Base-by-base conservation (phyloP, 2,113 vertebrate species). In the Xiphophorus hellerii region DNA sequence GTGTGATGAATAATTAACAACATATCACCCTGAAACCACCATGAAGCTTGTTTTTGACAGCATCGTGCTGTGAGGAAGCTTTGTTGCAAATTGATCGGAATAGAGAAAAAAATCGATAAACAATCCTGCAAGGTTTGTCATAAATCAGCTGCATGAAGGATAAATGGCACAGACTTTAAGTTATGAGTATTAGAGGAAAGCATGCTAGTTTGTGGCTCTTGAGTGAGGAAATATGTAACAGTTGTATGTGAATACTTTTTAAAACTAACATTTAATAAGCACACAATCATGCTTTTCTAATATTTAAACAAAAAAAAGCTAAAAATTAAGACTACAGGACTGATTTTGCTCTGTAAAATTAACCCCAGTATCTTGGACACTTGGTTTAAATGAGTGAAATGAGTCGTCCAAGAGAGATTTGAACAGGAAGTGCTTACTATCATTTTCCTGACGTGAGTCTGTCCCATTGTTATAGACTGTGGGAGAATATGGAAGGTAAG, bases 321-420 rank as follows among this genome's bases (percentile, higher is more conserved):
- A 62, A 66, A 84, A 66, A 66, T 42, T 22, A 54, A 77, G 74
- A 67, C 67, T 58, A 81, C 62, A 62, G 77, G 60, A 27, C 73
- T 77, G 65, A 71, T 81, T 60, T 77, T 54, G 69, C 35, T 65
- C 58, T 83, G 63, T 85, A 68, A 87, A 80, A 84, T 78, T 77
- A 54, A 71, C 54, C 58, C 8, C 39, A 48, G 69, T 39, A 28
- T 71, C 76, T 68, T 28, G 28, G 28, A 80, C 74, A 74, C 62
- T 30, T 0, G 5, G n/a, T 54, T 62, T 88, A 90, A 73, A 91
- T 85, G 67, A 65, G 35, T 61, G 31, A 44, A 10, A 80, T 79
- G 75, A 85, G 39, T 85, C 83, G n/a, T 29, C 62, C 30, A 25
- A 30, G 27, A 71, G 69, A 65, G 68, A 76, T 14, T 3, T 27